These are phyloP conservation scores for Hirtodrosophila histrioides DNA, from an alignment of 2,888 invertebrate genomes.

Conservation along the genomic window DNA sequence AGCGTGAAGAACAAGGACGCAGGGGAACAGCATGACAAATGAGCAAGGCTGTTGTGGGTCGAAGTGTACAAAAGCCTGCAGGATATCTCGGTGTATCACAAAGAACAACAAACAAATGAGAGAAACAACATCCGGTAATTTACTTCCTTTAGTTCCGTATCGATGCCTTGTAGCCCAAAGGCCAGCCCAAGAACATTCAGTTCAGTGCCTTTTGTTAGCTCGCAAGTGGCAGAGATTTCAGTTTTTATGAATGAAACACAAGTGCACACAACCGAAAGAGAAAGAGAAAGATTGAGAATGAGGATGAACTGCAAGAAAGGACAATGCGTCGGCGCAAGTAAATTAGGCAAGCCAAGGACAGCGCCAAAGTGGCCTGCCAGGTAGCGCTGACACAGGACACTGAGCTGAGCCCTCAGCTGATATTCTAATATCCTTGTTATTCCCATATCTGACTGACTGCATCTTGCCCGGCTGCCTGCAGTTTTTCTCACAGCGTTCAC, in stretches of 20 bases:
- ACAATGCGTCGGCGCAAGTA: conserved; percentile 72
- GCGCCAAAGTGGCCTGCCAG: conserved; percentile 68
- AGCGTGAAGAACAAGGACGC: conserved; percentile 30
- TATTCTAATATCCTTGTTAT: conserved; percentile 62
- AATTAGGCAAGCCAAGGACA: conserved; percentile 78
- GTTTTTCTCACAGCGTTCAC: conserved; percentile 69
- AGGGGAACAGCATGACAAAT: conserved; percentile 51
- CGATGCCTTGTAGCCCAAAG: conserved; percentile 52
- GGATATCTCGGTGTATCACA: conserved; percentile 70
- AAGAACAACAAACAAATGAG: conserved; percentile 77
- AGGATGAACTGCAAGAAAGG: conserved; percentile 31
- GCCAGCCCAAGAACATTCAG: conserved; percentile 46
- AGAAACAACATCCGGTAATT: conserved; percentile 83
- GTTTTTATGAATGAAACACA: conserved; percentile 70
- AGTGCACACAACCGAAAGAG: conserved; percentile 27
- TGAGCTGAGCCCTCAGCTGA: conserved; percentile 31
- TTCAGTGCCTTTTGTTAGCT: conserved; percentile 56
- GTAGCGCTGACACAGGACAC: conserved; percentile 39
- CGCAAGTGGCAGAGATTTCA: conserved; percentile 68
- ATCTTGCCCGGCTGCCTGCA: conserved; percentile 59
- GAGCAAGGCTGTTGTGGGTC: conserved; percentile 58
- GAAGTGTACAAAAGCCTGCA: conserved; percentile 65
- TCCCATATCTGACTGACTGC: conserved; percentile 66
- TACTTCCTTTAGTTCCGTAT: conserved; percentile 82
- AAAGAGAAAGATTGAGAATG: conserved; percentile 9